These are phyloP conservation scores for Metridium senile DNA, from an alignment of 92 coral and sea anemone genomes.

Conservation along the genomic window DNA sequence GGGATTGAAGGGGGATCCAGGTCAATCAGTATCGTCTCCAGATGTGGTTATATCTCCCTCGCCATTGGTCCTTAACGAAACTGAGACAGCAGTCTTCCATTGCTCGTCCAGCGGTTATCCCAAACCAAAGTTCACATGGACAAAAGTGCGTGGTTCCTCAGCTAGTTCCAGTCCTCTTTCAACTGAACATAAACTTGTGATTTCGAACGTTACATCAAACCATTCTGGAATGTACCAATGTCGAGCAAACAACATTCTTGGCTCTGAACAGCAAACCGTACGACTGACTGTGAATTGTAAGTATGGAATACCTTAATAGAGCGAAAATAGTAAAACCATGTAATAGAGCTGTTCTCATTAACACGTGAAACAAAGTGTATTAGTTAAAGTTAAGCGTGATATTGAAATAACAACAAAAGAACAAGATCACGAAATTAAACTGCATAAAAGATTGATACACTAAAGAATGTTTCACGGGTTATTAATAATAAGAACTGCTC, in stretches of 20 bases:
- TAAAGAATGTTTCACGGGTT: too few relatives aligned
- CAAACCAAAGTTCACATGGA: constrained; percentile 21
- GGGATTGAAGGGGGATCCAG: constrained; percentile 31
- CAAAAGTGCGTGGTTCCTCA: neutral
- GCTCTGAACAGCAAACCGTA: constrained; percentile 7
- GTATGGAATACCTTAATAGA: too few relatives aligned
- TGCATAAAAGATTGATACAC: too few relatives aligned
- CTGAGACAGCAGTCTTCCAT: constrained; percentile 27
- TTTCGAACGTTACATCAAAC: constrained; percentile 20
- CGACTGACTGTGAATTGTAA: constrained; percentile 37
- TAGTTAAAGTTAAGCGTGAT: too few relatives aligned
- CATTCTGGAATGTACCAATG: constrained; percentile 53
- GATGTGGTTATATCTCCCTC: constrained; percentile 15
- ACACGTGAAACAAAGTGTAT: too few relatives aligned
- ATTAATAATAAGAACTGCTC: too few relatives aligned
- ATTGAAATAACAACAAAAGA: too few relatives aligned
- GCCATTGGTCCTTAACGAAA: constrained; percentile 15
- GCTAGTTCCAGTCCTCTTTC: neutral
- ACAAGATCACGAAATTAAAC: too few relatives aligned
- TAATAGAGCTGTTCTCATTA: too few relatives aligned
- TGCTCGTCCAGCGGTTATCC: constrained; percentile 37
- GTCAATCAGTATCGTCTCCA: constrained; percentile 21
- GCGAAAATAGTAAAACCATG: too few relatives aligned
- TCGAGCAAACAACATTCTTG: constrained; percentile 52
- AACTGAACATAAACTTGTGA: constrained; percentile 25